A percentile compares a stretch with the other conserved stretches of the same genome.
Conservation (phyloP, 2,797 vertebrate genomes). For the Siniperca scherzeri region DNA sequence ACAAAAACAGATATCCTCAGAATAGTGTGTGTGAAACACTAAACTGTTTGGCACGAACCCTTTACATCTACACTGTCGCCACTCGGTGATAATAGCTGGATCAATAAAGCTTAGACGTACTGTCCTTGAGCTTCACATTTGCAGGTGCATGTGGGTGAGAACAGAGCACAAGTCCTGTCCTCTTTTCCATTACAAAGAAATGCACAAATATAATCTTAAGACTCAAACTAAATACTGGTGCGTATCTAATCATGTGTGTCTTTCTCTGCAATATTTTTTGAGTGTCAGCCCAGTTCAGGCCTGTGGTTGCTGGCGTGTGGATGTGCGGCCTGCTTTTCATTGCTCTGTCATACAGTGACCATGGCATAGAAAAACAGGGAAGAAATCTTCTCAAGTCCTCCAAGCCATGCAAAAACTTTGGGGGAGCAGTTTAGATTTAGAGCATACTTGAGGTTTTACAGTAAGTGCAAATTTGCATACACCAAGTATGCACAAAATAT, state of each 20-base stretch:
- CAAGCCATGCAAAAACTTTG: constrained; percentile 31
- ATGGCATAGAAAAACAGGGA: constrained; percentile 2
- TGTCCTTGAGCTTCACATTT: constrained; percentile 4
- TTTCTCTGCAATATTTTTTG: constrained; percentile 23
- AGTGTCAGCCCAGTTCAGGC: constrained; percentile 28
- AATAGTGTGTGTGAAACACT: constrained; percentile 5
- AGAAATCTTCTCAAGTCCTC: constrained; percentile 28
- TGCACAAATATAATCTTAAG: constrained; percentile 11
- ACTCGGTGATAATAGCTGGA: neutral
- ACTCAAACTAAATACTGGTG: constrained; percentile 1
- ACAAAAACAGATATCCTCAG: constrained; percentile 49
- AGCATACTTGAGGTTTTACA: constrained; percentile 78
- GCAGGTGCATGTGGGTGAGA: neutral
- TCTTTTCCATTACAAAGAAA: neutral
- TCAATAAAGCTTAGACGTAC: neutral
- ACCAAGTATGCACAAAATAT: constrained; percentile 65
- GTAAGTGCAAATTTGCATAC: constrained; percentile 67
- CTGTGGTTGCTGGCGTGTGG: constrained; percentile 40
- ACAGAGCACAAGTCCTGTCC: neutral
- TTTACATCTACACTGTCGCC: neutral
- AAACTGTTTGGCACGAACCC: neutral
- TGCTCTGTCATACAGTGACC: constrained; percentile 43
- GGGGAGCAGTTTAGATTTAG: constrained; percentile 58
- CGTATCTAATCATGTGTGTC: constrained; percentile 7
- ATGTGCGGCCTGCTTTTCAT: constrained; percentile 23